Conservation (phyloP, 2,797 vertebrate genomes). For the Forpus xanthops region DNA sequence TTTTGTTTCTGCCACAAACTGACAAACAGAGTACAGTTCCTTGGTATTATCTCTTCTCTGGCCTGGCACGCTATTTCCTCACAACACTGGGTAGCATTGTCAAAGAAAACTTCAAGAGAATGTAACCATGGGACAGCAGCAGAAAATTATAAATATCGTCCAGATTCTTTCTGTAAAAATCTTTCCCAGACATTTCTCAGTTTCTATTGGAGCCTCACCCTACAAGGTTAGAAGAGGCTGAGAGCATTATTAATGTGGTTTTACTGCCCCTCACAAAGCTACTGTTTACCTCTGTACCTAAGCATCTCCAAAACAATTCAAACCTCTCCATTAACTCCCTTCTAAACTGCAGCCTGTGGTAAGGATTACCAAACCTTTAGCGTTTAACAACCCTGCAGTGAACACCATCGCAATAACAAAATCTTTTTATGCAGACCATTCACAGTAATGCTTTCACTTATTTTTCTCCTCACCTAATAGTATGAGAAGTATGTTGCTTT, state of each 20-base stretch:
- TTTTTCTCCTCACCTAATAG: not conserved
- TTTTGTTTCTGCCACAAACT: not conserved
- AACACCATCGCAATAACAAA: accelerated
- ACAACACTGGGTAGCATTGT: not conserved
- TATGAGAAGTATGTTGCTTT: not conserved
- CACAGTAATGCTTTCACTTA: not conserved
- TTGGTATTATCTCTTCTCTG: not conserved
- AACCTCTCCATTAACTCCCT: not conserved
- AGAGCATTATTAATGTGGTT: not conserved
- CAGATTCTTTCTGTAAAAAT: not conserved
- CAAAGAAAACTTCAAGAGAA: not conserved
- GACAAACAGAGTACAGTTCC: not conserved
- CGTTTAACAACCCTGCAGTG: not conserved
- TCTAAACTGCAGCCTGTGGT: not conserved
- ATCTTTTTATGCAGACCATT: not conserved
- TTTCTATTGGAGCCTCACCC: not conserved
- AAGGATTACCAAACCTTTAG: not conserved
- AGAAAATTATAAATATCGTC: not conserved
- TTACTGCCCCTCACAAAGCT: not conserved
- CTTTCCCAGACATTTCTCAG: not conserved
- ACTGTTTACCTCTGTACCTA: not conserved
- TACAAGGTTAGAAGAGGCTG: not conserved
- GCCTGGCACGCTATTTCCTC: not conserved
- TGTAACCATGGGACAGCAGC: not conserved
- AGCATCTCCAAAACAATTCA: not conserved